phyloP scores from a whole-genome alignment of 2,113 vertebrate genomes.

The Acanthisitta chloris region DNA sequence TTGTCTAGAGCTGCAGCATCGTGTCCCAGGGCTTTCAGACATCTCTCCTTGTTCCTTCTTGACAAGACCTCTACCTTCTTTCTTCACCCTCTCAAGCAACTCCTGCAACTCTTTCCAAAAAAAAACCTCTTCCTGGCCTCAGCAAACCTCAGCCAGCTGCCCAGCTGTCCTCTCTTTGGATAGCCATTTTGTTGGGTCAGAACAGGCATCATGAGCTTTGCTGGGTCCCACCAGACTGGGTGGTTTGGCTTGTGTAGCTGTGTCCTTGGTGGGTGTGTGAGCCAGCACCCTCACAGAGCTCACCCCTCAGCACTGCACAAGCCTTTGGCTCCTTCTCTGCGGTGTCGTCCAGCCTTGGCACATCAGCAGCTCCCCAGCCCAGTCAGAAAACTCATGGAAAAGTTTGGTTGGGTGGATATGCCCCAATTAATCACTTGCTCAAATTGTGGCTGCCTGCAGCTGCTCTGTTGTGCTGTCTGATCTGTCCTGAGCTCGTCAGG shows the following conservation, averaged over 20 bases:
- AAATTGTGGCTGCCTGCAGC: background rate
- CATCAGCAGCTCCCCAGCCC: background rate
- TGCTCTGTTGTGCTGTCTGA: background rate
- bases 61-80: background rate
- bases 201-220: background rate
- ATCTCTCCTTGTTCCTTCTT: background rate
- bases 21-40: background rate
- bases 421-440: background rate
- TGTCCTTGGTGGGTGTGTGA: background rate
- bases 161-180: background rate
- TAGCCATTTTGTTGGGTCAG: fast-evolving
- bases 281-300: background rate
- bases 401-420: background rate
- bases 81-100: background rate
- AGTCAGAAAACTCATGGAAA: background rate
- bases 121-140: background rate
- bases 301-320: background rate
- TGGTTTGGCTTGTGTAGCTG: background rate
- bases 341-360: background rate
- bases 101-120: background rate
- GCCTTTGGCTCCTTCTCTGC: background rate
- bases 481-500: background rate
- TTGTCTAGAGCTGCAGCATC: background rate
- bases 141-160: background rate
- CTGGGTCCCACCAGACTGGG: background rate